A percentile compares a stretch with the other conserved stretches of the same genome.
These are phyloP conservation scores for Bombus fervidus DNA, from an alignment of 1,140 invertebrate species.

Conservation along the genomic window DNA sequence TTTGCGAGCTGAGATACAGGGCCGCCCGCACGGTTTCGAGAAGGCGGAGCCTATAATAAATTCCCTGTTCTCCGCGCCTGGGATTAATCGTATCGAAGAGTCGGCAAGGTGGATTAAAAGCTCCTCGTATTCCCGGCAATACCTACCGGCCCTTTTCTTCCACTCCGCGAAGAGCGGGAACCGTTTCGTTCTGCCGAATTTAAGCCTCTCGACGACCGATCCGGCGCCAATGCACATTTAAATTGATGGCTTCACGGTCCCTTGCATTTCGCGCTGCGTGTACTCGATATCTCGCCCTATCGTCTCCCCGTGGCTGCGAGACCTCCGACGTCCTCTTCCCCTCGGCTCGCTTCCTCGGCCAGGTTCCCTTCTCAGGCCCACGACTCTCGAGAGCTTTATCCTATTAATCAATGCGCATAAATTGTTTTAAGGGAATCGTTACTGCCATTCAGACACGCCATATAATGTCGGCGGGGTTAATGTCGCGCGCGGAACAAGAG, in stretches of 20 bases:
- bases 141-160: slow-evolving; percentile 12
- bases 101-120: slow-evolving; percentile 57
- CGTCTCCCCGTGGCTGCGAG: slow-evolving; percentile 24
- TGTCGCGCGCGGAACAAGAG: slow-evolving; percentile 62
- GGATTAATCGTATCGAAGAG: slow-evolving; percentile 60
- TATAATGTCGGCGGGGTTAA: slow-evolving; percentile 62
- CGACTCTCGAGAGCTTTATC: slow-evolving; percentile 62
- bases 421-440: slow-evolving; percentile 72
- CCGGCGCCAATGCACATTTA: slow-evolving; percentile 64
- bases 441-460: slow-evolving; percentile 61
- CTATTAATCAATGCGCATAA: slow-evolving; percentile 72
- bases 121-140: slow-evolving; percentile 55
- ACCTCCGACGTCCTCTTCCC: neutral
- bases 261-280: slow-evolving; percentile 66
- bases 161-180: slow-evolving; percentile 6
- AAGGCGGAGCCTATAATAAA: slow-evolving; percentile 45
- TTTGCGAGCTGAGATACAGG: neutral
- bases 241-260: slow-evolving; percentile 71
- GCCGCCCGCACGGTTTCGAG: neutral
- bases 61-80: slow-evolving; percentile 27
- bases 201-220: slow-evolving; percentile 54
- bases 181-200: slow-evolving; percentile 58
- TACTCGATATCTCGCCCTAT: slow-evolving; percentile 58
- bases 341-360: neutral
- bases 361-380: slow-evolving; percentile 14